These are phyloP conservation scores for Galago senegalensis DNA, from an alignment of 2,797 vertebrate species.

Conservation along the genomic window DNA sequence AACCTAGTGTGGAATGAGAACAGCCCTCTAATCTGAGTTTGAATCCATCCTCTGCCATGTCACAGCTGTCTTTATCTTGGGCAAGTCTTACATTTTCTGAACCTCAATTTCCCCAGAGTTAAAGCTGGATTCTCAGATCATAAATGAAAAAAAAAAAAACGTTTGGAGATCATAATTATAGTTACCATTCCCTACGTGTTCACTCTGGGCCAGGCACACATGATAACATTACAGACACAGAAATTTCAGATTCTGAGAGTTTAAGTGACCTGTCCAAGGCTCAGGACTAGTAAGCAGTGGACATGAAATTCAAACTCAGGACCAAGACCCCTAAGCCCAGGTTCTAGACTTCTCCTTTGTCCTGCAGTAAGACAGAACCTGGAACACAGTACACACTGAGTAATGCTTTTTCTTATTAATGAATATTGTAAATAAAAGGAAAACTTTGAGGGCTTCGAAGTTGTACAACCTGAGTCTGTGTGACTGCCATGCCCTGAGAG, in stretches of 20 bases:
- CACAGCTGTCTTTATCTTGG: neutral
- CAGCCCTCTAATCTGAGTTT: neutral
- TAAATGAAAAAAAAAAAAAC: neutral
- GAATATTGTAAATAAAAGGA: neutral
- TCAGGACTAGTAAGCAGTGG: neutral
- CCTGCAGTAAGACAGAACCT: neutral
- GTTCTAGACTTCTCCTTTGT: neutral
- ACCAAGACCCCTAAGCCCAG: neutral
- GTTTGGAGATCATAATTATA: neutral
- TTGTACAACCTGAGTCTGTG: neutral
- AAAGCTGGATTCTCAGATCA: neutral
- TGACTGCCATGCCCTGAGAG: neutral
- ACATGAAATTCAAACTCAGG: neutral
- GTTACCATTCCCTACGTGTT: neutral
- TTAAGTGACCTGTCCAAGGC: neutral
- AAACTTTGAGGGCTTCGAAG: neutral
- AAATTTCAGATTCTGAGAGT: neutral
- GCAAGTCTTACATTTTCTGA: neutral
- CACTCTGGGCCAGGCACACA: neutral
- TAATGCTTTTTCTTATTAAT: neutral
- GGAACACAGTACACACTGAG: neutral
- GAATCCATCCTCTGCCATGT: neutral
- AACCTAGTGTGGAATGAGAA: neutral
- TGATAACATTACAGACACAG: neutral
- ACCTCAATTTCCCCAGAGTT: constrained; percentile 26